Evolutionary conservation across 2,888 invertebrate species (phyloP), one percentile per base, ranked within the genome.

Genomic region (Pocota personata): DNA sequence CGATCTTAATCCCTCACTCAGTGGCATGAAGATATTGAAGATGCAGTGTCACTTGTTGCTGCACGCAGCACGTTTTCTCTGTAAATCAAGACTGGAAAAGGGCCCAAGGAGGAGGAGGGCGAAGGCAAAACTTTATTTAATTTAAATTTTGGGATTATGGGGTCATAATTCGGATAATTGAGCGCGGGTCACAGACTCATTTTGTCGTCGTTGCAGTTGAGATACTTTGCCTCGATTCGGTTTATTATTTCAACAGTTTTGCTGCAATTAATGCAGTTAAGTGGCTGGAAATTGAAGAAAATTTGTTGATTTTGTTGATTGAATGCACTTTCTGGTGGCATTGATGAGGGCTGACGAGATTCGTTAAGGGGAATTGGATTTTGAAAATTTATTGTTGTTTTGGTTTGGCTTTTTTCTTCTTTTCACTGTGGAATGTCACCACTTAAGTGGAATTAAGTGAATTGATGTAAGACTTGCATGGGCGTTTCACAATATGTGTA

Each of bases 261-360:
- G 66, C n/a, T 72, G 58, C 60, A 78, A 77, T 82, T 72, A 72
- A 71, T 71, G 71, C 58, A 48, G 24, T 57, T 62, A 55, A 82
- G 48, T 69, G 48, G 48, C 35, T 40, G 30, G 35, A 32, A 67
- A 46, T 67, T 60, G 67, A 60, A 46, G 16, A 10, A 55, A 58
- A n/a, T n/a, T 71, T 77, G 77, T 72, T 77, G 71, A 77, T 21
- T 71, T 58, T 57, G 46, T 71, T 77, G 77, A 77, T 77, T 76
- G 55, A 50, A 57, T 62, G 40, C 32, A 50, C n/a, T n/a, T 21
- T 60, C 48, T 50, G 30, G 37, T n/a, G 72, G 60, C 19, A 72
- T 58, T 58, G 58, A 35, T 7, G n/a, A 24, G 2, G 27, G 43
- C 32, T 21, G 35, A 24, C 6, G n/a, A 48, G 24, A 35, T 58